phyloP scores from a whole-genome alignment of 2,113 vertebrate genomes.

The Solea senegalensis region DNA sequence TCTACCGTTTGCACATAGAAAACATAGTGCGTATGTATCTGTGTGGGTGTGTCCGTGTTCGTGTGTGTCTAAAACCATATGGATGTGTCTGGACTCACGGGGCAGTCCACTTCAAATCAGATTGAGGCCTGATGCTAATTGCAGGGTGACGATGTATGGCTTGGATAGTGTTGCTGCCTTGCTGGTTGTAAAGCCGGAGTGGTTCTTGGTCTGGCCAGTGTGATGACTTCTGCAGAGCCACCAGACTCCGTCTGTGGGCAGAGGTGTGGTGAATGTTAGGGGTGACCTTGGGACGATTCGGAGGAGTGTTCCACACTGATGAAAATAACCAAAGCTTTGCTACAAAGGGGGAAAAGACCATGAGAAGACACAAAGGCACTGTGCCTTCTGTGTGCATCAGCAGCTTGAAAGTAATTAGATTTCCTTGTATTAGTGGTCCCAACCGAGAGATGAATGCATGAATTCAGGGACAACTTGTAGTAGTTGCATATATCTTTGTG shows the following conservation, averaged over 20 bases:
- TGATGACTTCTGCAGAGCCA: slow-evolving; percentile 57
- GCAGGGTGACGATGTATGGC: slow-evolving; percentile 65
- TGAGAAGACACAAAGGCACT: slow-evolving; percentile 35
- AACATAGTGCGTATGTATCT: background rate
- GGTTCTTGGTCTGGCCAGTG: slow-evolving; percentile 10
- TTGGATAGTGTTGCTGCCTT: slow-evolving; percentile 49
- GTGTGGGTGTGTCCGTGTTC: background rate
- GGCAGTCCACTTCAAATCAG: slow-evolving; percentile 37
- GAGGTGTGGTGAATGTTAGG: slow-evolving; percentile 30
- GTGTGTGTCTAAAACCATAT: background rate
- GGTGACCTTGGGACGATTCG: slow-evolving; percentile 33
- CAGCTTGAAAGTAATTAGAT: slow-evolving; percentile 62
- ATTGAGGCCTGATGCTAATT: slow-evolving; percentile 66
- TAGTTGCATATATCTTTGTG: no score
- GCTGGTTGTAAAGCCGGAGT: slow-evolving; percentile 41
- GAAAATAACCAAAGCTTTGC: slow-evolving; percentile 43
- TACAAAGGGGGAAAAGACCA: slow-evolving; percentile 43
- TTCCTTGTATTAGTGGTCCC: slow-evolving; percentile 60
- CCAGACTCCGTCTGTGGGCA: slow-evolving; percentile 2
- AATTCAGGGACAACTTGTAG: background rate
- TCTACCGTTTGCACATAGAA: background rate
- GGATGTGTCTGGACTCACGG: slow-evolving; percentile 15
- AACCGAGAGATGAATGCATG: slow-evolving; percentile 13
- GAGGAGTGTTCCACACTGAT: slow-evolving; percentile 32
- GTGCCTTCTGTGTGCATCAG: slow-evolving; percentile 36